Percentiles rank a stretch among this genome's conserved stretches.
These are phyloP conservation scores for Pelosia muscerda DNA, from an alignment of 2,888 invertebrate species.

Conservation along the genomic window DNA sequence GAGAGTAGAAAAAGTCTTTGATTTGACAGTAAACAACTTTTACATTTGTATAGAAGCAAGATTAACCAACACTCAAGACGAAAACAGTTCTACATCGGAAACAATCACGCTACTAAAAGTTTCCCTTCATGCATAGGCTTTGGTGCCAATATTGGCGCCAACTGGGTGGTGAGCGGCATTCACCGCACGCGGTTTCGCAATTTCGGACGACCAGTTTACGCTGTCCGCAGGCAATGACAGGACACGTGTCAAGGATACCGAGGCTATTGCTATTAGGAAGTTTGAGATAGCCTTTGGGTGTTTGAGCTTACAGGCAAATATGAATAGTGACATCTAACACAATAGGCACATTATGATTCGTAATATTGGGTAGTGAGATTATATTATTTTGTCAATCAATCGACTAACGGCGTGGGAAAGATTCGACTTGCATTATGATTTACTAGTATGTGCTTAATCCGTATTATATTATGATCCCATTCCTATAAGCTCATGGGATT, in stretches of 20 bases:
- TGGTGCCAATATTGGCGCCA: slow-evolving; percentile 72
- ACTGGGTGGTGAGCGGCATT: slow-evolving; percentile 57
- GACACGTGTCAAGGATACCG: slow-evolving; percentile 57
- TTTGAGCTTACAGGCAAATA: not conserved
- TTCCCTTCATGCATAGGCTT: slow-evolving; percentile 32
- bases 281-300: not conserved
- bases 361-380: not conserved
- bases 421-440: not conserved
- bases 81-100: slow-evolving; percentile 12
- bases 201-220: slow-evolving; percentile 79
- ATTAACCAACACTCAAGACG: too few species aligned
- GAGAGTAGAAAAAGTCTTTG: too few species aligned
- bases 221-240: slow-evolving; percentile 79
- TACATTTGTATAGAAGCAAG: too few species aligned
- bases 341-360: not conserved
- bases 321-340: not conserved
- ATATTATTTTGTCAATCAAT: not conserved
- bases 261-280: slow-evolving; percentile 33
- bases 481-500: too few species aligned
- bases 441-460: too few species aligned
- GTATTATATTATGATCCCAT: too few species aligned
- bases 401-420: not conserved
- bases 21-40: too few species aligned
- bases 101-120: slow-evolving; percentile 27
- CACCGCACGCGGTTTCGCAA: slow-evolving; percentile 82